Evolutionary conservation across 2,797 vertebrate genomes (phyloP).

Genomic region (Vespertilio murinus): DNA sequence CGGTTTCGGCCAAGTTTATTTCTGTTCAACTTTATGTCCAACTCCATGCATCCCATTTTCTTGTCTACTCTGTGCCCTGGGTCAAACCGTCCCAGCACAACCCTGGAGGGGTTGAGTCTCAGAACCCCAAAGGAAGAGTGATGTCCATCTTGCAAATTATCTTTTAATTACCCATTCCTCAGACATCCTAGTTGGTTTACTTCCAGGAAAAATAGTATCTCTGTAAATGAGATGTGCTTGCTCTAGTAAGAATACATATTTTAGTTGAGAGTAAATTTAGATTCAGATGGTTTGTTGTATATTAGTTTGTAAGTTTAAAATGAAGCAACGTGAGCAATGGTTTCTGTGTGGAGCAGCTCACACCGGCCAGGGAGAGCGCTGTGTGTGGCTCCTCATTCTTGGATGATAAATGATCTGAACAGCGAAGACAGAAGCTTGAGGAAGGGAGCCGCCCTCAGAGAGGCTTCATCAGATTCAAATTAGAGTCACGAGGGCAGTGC

Average conservation of each 20-base stretch:
- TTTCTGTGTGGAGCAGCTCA: not conserved
- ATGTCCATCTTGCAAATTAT: slow-evolving; percentile 4
- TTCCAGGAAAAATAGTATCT: slow-evolving; percentile 13
- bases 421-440: not conserved
- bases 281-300: slow-evolving; percentile 1
- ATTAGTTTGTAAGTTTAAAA: slow-evolving; percentile 45
- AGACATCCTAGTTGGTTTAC: slow-evolving; percentile 22
- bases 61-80: not conserved
- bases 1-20: not conserved
- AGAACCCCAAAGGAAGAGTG: not conserved
- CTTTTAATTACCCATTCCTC: slow-evolving; percentile 45
- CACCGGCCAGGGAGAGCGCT: not conserved
- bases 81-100: not conserved
- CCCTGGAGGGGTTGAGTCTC: not conserved
- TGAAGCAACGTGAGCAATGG: not conserved
- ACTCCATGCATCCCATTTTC: not conserved
- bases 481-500: not conserved
- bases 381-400: not conserved
- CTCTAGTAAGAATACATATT: slow-evolving; percentile 34
- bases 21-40: not conserved
- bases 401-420: not conserved
- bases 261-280: slow-evolving; percentile 25
- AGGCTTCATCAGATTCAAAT: not conserved
- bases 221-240: slow-evolving; percentile 11
- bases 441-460: not conserved